Evolutionary conservation across 2,113 vertebrate species (phyloP), one percentile per base, ranked within the genome.

Genomic region (Trematocara nigrifrons): DNA sequence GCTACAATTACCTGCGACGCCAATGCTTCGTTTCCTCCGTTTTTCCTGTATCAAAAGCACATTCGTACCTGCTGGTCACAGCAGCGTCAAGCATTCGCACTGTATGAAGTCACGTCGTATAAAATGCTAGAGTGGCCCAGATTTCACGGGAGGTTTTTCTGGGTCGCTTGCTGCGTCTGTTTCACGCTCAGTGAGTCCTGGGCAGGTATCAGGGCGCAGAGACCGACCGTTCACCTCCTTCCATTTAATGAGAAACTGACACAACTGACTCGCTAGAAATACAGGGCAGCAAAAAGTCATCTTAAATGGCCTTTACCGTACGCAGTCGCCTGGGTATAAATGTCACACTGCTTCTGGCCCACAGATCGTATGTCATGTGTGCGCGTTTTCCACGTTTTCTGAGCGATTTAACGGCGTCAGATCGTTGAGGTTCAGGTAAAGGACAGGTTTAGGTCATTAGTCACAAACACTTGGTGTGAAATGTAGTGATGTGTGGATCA

Each of bases 101-200:
- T 0, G 49, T 33, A 45, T 52, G 12, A 22, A 56, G 79, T 79
- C 64, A 35, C 49, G 4, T 83, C 22, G 52, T 79, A 57, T 81
- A 54, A 84, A 82, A 91, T 13, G 69, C 77, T 31, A 18, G 29
- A 40, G 53, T 64, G 91, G 6, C 85, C 85, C 88, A 92, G 86
- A 88, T 89, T 87, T 85, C 15, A 66, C 9, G 35, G 49, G 4
- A 49, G 35, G 53, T 76, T 54, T 87, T 61, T 51, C 69, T 49
- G 47, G 53, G 52, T 45, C 82, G 59, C 0, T 86, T 9, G 18
- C 54, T 82, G 81, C 18, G 10, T 52, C 69, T 80, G 76, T 78
- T 90, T 89, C 84, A 86, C 2, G 80, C 86, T 87, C 84, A 7
- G 11, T 64, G 78, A 81, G 15, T 74, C 4, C 45, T 5, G 53